Evolutionary conservation across 2,888 invertebrate species (phyloP).

Genomic region (Caenorhabditis japonica): DNA sequence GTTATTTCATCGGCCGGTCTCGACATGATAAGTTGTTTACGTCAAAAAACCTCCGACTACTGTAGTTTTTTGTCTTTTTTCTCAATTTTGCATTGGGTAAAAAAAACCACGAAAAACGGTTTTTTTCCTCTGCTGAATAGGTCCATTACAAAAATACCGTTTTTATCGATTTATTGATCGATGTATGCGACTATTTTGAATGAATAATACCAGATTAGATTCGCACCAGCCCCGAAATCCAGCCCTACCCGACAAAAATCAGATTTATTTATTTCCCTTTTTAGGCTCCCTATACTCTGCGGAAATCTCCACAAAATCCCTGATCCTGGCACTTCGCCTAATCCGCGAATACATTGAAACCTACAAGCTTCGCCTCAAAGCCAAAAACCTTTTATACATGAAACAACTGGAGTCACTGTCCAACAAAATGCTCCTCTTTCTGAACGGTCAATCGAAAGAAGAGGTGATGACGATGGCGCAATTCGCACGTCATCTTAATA

Average conservation of each 20-base stretch:
- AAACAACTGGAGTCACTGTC: conserved; percentile 60
- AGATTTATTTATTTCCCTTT: background rate
- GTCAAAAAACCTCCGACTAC: too few species aligned
- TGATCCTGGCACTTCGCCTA: conserved; percentile 56
- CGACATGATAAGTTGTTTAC: too few species aligned
- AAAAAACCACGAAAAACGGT: too few species aligned
- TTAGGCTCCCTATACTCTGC: conserved; percentile 60
- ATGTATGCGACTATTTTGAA: too few species aligned
- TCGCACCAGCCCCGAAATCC: background rate
- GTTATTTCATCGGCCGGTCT: too few species aligned
- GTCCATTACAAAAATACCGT: too few species aligned
- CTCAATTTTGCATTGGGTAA: too few species aligned
- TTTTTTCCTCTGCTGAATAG: too few species aligned
- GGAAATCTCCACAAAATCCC: conserved; percentile 54
- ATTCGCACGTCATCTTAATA: conserved; percentile 53
- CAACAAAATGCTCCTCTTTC: conserved; percentile 19
- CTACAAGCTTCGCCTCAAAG: conserved; percentile 52
- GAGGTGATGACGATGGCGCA: conserved; percentile 54
- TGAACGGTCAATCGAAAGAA: conserved; percentile 30
- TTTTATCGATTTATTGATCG: too few species aligned
- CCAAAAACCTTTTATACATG: conserved; percentile 67
- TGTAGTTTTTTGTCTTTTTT: too few species aligned
- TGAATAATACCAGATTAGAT: too few species aligned
- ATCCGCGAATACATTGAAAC: conserved; percentile 61
- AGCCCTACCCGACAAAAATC: too few species aligned